Evolutionary conservation across 2,888 invertebrate genomes (phyloP).

Genomic region (Dolichopus griseipennis): DNA sequence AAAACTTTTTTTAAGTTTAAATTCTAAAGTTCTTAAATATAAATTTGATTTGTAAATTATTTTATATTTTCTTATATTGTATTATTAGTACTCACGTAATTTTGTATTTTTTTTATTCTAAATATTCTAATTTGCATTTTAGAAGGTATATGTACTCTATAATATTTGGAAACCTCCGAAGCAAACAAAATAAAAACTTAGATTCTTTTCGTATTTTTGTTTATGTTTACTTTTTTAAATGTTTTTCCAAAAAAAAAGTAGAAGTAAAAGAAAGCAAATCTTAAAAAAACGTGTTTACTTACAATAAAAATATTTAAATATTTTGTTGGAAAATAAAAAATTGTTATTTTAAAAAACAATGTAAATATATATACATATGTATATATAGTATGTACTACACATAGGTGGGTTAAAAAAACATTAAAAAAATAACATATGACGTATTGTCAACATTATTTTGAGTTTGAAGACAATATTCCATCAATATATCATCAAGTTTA

Average conservation of each 20-base stretch:
- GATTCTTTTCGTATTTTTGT: neutral
- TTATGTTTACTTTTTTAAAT: constrained; percentile 4
- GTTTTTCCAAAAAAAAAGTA: neutral
- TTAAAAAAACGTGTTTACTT: constrained; percentile 2
- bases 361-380: too few species aligned
- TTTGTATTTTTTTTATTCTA: too few species aligned
- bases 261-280: neutral
- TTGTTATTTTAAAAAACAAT: constrained; percentile 11
- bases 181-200: too few species aligned
- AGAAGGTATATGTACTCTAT: too few species aligned
- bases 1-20: too few species aligned
- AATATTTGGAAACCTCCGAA: too few species aligned
- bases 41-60: too few species aligned
- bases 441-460: neutral
- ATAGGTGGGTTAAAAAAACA: neutral
- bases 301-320: constrained; percentile 10
- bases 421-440: too few species aligned
- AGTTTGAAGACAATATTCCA: neutral
- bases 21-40: too few species aligned
- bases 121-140: too few species aligned
- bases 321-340: constrained; percentile 7
- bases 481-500: neutral
- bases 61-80: too few species aligned
- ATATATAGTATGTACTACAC: neutral
- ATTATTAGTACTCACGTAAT: too few species aligned